These are phyloP conservation scores for Tyto alba DNA, from an alignment of 2,113 vertebrate genomes.

Conservation along the genomic window DNA sequence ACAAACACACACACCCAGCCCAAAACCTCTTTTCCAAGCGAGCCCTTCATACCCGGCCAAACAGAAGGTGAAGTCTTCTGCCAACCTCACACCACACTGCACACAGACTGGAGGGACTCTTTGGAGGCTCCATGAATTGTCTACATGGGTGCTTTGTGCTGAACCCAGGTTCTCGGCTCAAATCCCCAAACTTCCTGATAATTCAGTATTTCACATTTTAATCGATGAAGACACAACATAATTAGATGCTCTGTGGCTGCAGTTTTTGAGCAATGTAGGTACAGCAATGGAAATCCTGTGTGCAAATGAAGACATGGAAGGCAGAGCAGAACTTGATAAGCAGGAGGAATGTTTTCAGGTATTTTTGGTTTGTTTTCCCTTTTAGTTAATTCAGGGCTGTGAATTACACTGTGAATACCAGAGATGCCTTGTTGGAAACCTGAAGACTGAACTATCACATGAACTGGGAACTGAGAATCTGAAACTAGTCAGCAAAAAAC, in stretches of 20 bases:
- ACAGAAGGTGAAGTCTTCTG: not conserved
- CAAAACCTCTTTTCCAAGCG: not conserved
- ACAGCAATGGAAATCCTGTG: not conserved
- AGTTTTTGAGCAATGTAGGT: not conserved
- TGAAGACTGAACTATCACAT: not conserved
- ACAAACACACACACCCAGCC: not conserved
- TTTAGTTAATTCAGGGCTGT: not conserved
- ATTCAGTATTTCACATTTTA: not conserved
- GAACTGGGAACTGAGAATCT: not conserved
- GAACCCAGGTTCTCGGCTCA: not conserved
- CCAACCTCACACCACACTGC: not conserved
- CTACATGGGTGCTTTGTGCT: fast-evolving
- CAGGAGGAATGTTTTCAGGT: not conserved
- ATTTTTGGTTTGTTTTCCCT: not conserved
- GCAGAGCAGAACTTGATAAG: not conserved
- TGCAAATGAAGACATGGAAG: not conserved
- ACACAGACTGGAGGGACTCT: not conserved
- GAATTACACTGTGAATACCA: not conserved
- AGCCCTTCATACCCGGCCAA: not conserved
- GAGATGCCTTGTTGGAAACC: not conserved
- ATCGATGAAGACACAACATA: not conserved
- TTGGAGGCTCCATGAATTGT: not conserved
- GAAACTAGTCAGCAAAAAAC: not conserved
- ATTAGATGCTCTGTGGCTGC: not conserved
- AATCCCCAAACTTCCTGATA: not conserved